Base-by-base conservation (phyloP, 2,888 invertebrate species). In the Trachelus stipa region DNA sequence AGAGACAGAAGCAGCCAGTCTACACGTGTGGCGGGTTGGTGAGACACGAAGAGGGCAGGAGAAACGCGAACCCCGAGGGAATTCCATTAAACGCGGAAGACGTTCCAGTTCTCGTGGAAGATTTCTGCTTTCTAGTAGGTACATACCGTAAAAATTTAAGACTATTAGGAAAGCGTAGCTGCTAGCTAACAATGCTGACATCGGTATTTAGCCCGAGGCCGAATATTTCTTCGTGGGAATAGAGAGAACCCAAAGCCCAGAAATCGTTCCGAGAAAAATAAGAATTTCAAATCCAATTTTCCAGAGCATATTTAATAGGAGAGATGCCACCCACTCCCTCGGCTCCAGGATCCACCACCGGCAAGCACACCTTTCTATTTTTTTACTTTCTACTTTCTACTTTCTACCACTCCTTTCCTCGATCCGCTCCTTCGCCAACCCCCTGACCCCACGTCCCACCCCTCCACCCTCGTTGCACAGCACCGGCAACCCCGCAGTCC, bases 271-370 rank as follows among this genome's bases (percentile, higher is more conserved):
- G 73, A 82, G 85, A 85, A 88, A 88, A 89, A 88, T 88, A 89
- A 88, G 88, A 89, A 88, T 88, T 89, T 88, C 86, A 88, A 87
- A 89, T 88, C 87, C 87, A 89, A 89, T 89, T 88, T 89, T 85
- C 87, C 85, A 79, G 85, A 85, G 87, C 86, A 88, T 88, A 87
- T 88, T 89, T 88, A 88, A 88, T 86, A 87, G 85, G 76, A 12
- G 33, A 31, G 71, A 33, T 31, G 76, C 80, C 81, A 74, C 81
- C 79, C 82, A 76, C 80, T 79, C 82, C 74, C 75, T 11, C 9
- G 23, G 23, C 35, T 23, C 23, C 56, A 56, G 56, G 23, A 56
- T 56, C 9, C 56, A 23, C 56, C 23, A 9, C 56, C 0, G 23
- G 56, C 23, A 56, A 56, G 56, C 56, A 56, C 56, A 56, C 56